Evolutionary conservation across 2,888 invertebrate species (phyloP), one percentile per base, ranked within the genome.

Genomic region (Trissolcus brochymenae): DNA sequence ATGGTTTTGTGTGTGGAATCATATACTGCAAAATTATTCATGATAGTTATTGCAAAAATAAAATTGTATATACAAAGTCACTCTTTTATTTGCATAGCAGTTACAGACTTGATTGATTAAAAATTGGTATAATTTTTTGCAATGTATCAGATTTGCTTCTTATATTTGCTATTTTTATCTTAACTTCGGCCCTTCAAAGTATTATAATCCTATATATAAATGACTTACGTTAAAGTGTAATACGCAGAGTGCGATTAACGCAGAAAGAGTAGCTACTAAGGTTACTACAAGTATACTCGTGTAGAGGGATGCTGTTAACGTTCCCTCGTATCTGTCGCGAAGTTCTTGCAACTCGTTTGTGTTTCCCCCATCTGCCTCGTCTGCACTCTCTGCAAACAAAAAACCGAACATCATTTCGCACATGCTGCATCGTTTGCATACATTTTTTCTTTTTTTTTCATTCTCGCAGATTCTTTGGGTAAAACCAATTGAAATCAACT

Each of bases 251-350:
- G 93, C 91, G 75, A 92, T 90, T 55, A 95, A 90, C 9, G 94
- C 90, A 17, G 91, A 90, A 3, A 92, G 84, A 78, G 92, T 92
- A 78, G 93, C 93, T 43, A 92, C 85, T 7, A 93, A 89, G 6
- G 94, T 92, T 65, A 95, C 92, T 67, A 92, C 91, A 4, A 95
- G 90, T 43, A 94, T 93, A 0, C 94, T 93, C 78, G 94, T 92
- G 88, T 95, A 95, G 51, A 95, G 91, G 0, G 95, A 93, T 80
- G 94, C 94, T 82, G 95, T 94, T 83, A 95, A 82, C 73, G 85
- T 87, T 11, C 87, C 89, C 78, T 89, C 89, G 79, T 89, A 89
- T 79, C 85, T 86, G 79, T 86, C 84, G 7, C 87, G 85, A 54
- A 89, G 84, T 74, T 88, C 83, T 68, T 84, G 84, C 65, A 89